phyloP scores from a whole-genome alignment of 1,140 invertebrate species.

The Drosophila ercepeae region DNA sequence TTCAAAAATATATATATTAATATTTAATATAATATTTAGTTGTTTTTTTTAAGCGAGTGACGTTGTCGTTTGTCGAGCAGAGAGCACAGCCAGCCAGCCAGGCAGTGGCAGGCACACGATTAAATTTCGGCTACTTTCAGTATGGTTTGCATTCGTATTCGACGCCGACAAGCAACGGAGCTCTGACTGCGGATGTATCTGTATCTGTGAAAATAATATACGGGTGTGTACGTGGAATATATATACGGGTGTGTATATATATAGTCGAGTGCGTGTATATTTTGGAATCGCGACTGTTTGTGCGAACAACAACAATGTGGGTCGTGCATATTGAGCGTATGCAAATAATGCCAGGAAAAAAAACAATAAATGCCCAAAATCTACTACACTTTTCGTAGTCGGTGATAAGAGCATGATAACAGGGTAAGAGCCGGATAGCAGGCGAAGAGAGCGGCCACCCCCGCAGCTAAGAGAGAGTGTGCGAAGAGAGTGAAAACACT shows the following conservation, averaged over 20 bases:
- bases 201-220: constrained; percentile 12
- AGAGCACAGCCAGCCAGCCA: not conserved
- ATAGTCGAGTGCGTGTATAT: constrained; percentile 23
- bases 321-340: constrained; percentile 79
- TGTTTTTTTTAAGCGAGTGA: not conserved
- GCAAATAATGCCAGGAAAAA: constrained; percentile 72
- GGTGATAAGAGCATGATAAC: constrained; percentile 32
- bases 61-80: not conserved
- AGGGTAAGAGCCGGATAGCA: constrained; percentile 17
- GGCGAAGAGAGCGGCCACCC: constrained; percentile 26
- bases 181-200: constrained; percentile 16
- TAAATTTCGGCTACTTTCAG: constrained; percentile 57
- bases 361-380: constrained; percentile 56
- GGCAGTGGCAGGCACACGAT: constrained; percentile 5
- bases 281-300: constrained; percentile 49
- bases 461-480: constrained; percentile 14
- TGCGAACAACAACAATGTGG: constrained; percentile 70
- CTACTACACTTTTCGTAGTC: constrained; percentile 41
- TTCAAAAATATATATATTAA: not conserved
- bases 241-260: constrained; percentile 58
- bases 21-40: not conserved
- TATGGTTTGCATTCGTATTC: constrained; percentile 47
- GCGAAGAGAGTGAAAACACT: not conserved
- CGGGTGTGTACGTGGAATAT: constrained; percentile 31
- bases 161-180: constrained; percentile 36